Evolutionary conservation across 1,140 invertebrate species (phyloP), one percentile per base, ranked within the genome.

Genomic region (Gonatopus flavifemur): DNA sequence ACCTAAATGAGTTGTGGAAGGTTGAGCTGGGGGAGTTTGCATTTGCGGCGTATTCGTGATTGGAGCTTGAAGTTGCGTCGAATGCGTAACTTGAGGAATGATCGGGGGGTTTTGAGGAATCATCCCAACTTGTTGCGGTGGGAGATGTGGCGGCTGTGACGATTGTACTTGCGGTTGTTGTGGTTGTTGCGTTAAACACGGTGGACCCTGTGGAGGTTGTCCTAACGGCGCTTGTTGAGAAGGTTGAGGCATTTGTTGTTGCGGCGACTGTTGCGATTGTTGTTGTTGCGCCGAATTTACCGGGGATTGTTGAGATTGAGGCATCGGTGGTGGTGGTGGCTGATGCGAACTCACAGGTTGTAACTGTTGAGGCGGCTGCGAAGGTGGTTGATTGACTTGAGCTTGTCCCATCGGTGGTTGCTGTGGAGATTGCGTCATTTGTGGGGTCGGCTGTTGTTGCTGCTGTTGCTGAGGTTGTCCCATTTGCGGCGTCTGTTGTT

Each of bases 1-100:
- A 18, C 45, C 44, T 42, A 63, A 35, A 37, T 57, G 57, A 6
- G 57, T 49, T 2, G 57, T 7, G 19, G 52, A 53, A 6, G 40
- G 40, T 25, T 56, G 55, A 43, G 35, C 40, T 6, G 43, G 42
- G 24, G 50, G 59, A 15, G 30, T 60, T 36, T 53, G 66, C 31
- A 57, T 44, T 19, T 61, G 55, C 1, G 45, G 3, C 5, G 44
- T 3, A 70, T 70, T 73, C 44, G 68, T 64, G 48, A 79, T 67
- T 32, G 68, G 52, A 45, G 62, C 54, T 40, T 69, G 75, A 12
- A 69, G 53, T 47, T 79, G 76, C 10, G 64, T 43, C 31, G 62
- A 58, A 48, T 57, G 56, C 1, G 57, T 39, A 12, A 66, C 55
- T 40, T 65, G 65, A 19, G 64, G 21, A n/a, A 55, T 67, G 5